Evolutionary conservation across 2,797 vertebrate genomes (phyloP), one percentile per base, ranked within the genome.

Genomic region (Artibeus jamaicensis): DNA sequence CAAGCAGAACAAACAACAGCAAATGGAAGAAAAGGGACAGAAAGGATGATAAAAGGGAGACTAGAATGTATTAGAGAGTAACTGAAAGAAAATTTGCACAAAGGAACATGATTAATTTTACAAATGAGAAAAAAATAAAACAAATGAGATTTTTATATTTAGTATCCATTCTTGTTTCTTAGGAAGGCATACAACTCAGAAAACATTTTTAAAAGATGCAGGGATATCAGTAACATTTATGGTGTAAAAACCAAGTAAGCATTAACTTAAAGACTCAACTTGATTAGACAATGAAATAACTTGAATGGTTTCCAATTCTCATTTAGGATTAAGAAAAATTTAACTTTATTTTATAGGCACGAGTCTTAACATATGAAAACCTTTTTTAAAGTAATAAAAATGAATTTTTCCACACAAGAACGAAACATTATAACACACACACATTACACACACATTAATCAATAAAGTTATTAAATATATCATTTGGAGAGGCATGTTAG

Each of bases 311-410:
- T 78, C 53, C 29, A 82, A 46, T 46, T 89, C 68, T 96, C 68
- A 62, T 62, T 15, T 44, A 44, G 32, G 46, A 86, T 53, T 53
- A 86, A 94, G 18, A 79, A 67, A 94, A 85, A n/a, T 76, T 93
- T 59, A 94, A 93, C n/a, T 93, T 82, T 65, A 87, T 62, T 81
- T 26, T 81, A 92, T 70, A 78, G 78, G 70, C 68, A 10, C 29
- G 74, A 24, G 71, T 10, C 21, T 57, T 81, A 71, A 77, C n/a
- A 24, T 71, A 87, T 19, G 21, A 87, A 95, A 96, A 70, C 26
- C 18, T 96, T 87, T 83, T 55, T 55, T 22, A 94, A 93, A 78
- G 32, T 55, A 96, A 86, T 44, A 67, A 71, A 88, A 95, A 70
- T 44, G 55, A 8, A 76, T 81, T 87, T 73, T 39, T 39, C 44